phyloP scores from a whole-genome alignment of 2,797 vertebrate genomes.

The Tympanoctomys barrerae region DNA sequence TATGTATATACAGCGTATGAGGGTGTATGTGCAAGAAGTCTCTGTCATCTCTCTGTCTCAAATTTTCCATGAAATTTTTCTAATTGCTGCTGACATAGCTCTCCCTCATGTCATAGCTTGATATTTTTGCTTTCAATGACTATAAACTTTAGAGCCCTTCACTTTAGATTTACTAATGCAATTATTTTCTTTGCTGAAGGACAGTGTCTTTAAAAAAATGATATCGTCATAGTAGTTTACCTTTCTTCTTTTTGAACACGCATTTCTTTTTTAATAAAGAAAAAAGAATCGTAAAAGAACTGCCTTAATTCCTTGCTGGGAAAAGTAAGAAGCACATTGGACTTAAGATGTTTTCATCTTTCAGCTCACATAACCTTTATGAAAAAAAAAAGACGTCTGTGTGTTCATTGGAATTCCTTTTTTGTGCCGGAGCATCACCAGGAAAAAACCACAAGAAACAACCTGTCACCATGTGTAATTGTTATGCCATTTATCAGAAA shows the following conservation, averaged over 20 bases:
- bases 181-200: background rate
- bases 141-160: background rate
- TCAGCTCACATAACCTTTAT: slow-evolving; percentile 42
- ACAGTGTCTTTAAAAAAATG: background rate
- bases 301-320: background rate
- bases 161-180: background rate
- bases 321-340: background rate
- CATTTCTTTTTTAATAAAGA: slow-evolving; percentile 31
- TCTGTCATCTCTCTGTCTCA: background rate
- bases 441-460: slow-evolving; percentile 67
- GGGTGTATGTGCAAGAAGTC: background rate
- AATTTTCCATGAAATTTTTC: slow-evolving; percentile 35
- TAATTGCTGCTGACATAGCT: background rate
- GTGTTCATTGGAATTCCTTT: slow-evolving; percentile 35
- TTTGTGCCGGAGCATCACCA: slow-evolving; percentile 65
- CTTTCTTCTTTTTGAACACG: background rate
- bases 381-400: slow-evolving; percentile 16
- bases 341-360: slow-evolving; percentile 55
- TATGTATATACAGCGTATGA: background rate
- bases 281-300: background rate
- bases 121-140: slow-evolving; percentile 42
- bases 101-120: background rate
- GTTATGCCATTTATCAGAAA: slow-evolving; percentile 61
- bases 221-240: slow-evolving; percentile 42
- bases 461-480: slow-evolving; percentile 70